These are phyloP conservation scores for Aptenodytes patagonicus DNA, from an alignment of 2,113 vertebrate species.

Conservation along the genomic window DNA sequence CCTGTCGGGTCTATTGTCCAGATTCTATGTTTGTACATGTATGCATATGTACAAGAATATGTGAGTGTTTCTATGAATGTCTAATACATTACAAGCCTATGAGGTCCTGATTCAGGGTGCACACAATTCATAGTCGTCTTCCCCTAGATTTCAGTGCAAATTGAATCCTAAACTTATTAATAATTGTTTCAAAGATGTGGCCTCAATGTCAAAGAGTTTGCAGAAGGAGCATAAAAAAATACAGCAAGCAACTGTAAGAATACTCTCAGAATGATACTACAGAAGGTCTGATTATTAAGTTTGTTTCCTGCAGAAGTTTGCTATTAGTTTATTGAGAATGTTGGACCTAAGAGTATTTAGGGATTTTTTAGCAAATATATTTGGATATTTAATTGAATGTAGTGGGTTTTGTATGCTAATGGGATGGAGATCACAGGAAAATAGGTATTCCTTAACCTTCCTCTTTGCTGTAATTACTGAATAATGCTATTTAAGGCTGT, in stretches of 20 bases:
- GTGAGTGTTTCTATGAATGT: background rate
- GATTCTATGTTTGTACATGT: background rate
- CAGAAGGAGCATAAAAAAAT: background rate
- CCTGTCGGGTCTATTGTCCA: background rate
- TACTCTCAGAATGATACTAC: background rate
- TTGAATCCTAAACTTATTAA: background rate
- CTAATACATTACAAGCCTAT: background rate
- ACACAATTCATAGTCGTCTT: background rate
- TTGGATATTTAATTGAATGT: background rate
- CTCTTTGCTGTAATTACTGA: background rate
- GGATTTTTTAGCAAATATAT: background rate
- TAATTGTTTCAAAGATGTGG: background rate
- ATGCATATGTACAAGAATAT: rapidly evolving
- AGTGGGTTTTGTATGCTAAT: background rate
- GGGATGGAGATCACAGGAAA: background rate
- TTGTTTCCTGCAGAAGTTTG: background rate
- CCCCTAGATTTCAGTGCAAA: background rate
- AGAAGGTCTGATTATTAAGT: background rate
- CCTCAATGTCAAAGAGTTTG: background rate
- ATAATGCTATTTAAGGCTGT: background rate
- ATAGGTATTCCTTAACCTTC: background rate
- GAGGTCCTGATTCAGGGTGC: background rate
- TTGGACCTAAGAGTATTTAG: background rate
- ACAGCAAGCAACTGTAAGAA: background rate
- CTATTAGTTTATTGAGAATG: background rate